These are phyloP conservation scores for Pseudonaja textilis DNA, from an alignment of 2,113 vertebrate genomes.

Conservation along the genomic window DNA sequence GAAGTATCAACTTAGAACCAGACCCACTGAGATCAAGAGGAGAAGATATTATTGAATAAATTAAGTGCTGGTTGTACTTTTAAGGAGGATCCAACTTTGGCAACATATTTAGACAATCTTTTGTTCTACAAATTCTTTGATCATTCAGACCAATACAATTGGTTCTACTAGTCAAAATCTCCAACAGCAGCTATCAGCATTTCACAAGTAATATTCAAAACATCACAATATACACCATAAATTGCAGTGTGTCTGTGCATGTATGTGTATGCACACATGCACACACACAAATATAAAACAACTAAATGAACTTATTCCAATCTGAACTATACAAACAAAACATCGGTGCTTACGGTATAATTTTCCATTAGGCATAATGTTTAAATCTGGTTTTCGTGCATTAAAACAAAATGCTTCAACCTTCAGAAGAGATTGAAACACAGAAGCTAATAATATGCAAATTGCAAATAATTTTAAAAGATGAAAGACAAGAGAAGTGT, in stretches of 20 bases:
- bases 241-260: not conserved
- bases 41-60: too few species aligned
- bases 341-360: not conserved
- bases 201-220: not conserved
- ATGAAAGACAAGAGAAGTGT: not conserved
- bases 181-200: not conserved
- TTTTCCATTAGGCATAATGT: constrained; percentile 1
- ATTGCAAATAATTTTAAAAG: constrained; percentile 3
- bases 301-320: not conserved
- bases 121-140: not conserved
- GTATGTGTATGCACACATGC: not conserved
- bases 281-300: not conserved
- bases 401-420: constrained; percentile 17
- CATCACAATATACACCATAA: not conserved
- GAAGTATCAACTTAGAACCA: not conserved
- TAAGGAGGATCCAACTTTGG: not conserved
- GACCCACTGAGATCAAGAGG: not conserved
- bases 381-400: not conserved
- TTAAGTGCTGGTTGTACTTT: not conserved
- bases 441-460: not conserved
- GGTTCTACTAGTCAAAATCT: not conserved
- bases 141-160: not conserved
- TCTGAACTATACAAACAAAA: not conserved
- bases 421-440: constrained; percentile 1
- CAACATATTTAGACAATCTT: not conserved